phyloP scores from a whole-genome alignment of 2,113 vertebrate species.

The Cervus canadensis region DNA sequence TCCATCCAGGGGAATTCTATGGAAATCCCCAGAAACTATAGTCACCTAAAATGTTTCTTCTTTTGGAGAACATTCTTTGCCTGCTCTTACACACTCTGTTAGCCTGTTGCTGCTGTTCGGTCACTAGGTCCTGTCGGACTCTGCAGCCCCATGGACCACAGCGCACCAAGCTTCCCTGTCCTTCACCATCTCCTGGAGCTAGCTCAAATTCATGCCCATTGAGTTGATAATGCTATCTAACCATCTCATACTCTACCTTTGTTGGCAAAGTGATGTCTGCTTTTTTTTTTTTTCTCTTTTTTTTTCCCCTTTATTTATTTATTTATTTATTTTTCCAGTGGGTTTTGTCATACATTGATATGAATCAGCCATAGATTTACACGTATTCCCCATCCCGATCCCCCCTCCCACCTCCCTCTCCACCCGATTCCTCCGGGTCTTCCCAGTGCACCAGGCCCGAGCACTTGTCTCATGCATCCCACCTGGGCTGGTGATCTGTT shows the following conservation, averaged over 20 bases:
- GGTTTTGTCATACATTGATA: too few relatives aligned
- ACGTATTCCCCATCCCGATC: too few relatives aligned
- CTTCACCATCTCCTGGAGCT: not conserved
- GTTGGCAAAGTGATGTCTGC: not conserved
- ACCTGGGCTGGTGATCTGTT: too few relatives aligned
- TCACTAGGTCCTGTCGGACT: not conserved
- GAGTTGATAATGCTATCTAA: not conserved
- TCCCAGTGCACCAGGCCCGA: too few relatives aligned
- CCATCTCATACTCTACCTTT: not conserved
- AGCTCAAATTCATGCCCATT: not conserved
- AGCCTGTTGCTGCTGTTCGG: not conserved
- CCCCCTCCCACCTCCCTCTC: too few relatives aligned
- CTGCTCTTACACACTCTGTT: not conserved
- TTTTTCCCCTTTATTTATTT: too few relatives aligned
- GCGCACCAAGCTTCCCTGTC: not conserved
- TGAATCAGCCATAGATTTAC: too few relatives aligned
- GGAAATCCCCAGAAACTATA: not conserved
- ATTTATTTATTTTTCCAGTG: too few relatives aligned
- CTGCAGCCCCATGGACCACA: not conserved
- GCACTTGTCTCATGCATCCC: too few relatives aligned
- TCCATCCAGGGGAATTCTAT: not conserved
- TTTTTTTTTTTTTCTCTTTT: too few relatives aligned
- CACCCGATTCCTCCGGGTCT: too few relatives aligned
- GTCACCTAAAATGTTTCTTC: not conserved
- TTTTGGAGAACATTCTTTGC: not conserved